Percentiles rank a stretch among this genome's conserved stretches.
Conservation (phyloP, 2,888 invertebrate genomes). For the Alloplasta piceator region DNA sequence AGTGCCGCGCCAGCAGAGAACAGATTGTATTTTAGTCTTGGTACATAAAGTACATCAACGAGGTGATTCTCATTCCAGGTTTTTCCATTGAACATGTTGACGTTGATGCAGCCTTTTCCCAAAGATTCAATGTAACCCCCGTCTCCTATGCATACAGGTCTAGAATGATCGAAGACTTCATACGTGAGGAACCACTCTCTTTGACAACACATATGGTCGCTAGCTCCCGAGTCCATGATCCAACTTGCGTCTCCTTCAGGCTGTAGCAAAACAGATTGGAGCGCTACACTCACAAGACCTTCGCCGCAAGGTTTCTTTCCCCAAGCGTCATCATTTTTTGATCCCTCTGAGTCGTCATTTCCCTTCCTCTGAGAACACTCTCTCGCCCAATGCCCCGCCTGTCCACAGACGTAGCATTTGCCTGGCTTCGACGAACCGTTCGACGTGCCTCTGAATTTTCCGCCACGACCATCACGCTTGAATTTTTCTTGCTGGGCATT, state of each 20-base stretch:
- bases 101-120: slow-evolving; percentile 62
- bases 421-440: slow-evolving; percentile 46
- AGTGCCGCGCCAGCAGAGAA: slow-evolving; percentile 46
- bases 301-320: slow-evolving; percentile 24
- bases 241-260: slow-evolving; percentile 15
- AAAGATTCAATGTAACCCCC: slow-evolving; percentile 53
- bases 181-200: slow-evolving; percentile 56
- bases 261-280: not conserved
- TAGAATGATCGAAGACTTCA: slow-evolving; percentile 16
- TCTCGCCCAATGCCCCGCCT: slow-evolving; percentile 17
- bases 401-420: slow-evolving; percentile 50
- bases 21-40: slow-evolving; percentile 59
- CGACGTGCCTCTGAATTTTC: not conserved
- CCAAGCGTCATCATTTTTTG: not conserved
- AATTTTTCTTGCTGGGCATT: slow-evolving; percentile 7
- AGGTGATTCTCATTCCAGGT: slow-evolving; percentile 61
- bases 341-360: slow-evolving; percentile 8
- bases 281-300: slow-evolving; percentile 51
- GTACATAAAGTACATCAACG: slow-evolving; percentile 54
- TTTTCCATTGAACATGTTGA: slow-evolving; percentile 59
- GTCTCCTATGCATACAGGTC: slow-evolving; percentile 52
- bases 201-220: slow-evolving; percentile 57
- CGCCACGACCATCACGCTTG: slow-evolving; percentile 4
- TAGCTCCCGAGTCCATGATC: slow-evolving; percentile 54
- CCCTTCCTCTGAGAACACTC: slow-evolving; percentile 51